Evolutionary conservation across 2,888 invertebrate genomes (phyloP).

Genomic region (Caenorhabditis macrosperma): DNA sequence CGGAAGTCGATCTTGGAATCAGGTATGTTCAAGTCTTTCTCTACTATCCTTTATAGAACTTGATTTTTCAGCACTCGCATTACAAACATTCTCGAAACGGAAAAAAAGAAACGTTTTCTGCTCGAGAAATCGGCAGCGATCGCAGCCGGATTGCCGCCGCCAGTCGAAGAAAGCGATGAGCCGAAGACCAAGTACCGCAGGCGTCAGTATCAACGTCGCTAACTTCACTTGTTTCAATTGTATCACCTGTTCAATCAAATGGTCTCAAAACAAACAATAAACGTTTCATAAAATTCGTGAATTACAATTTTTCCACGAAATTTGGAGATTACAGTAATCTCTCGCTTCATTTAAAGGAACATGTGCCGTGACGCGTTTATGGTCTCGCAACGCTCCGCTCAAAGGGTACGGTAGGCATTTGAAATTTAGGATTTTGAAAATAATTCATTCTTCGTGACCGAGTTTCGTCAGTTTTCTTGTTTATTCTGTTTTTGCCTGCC

Average conservation of each 20-base stretch:
- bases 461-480: neutral
- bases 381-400: neutral
- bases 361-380: neutral
- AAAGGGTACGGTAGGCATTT: neutral
- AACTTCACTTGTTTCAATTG: neutral
- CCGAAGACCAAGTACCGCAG: conserved; percentile 33
- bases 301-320: neutral
- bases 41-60: neutral
- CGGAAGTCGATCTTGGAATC: conserved; percentile 99
- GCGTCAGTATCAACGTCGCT: conserved; percentile 17
- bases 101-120: conserved; percentile 95
- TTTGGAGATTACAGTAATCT: neutral
- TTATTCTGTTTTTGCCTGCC: conserved; percentile 6
- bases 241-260: neutral
- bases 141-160: conserved; percentile 49
- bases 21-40: conserved; percentile 85
- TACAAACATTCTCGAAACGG: conserved; percentile 97
- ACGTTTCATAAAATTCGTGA: neutral
- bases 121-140: conserved; percentile 83
- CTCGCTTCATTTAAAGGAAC: neutral
- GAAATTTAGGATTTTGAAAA: conserved; percentile 15
- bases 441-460: neutral
- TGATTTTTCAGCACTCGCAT: conserved; percentile 88
- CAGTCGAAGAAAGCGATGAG: conserved; percentile 50
- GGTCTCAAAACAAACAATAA: neutral